Conservation (phyloP, 64 coral and sea anemone genomes). For the Platygyra sinensis region DNA sequence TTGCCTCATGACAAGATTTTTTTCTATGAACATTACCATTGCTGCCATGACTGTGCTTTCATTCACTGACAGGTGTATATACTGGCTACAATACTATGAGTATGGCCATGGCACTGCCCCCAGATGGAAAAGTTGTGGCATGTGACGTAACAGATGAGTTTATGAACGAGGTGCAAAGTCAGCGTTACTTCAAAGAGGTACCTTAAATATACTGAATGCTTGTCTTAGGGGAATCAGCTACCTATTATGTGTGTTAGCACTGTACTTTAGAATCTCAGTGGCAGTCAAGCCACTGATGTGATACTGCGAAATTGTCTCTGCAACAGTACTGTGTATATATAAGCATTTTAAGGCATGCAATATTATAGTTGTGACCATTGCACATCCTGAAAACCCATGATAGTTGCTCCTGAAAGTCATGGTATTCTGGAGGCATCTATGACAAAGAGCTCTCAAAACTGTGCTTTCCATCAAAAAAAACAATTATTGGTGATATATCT, state of each 20-base stretch:
- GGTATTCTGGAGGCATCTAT: no score
- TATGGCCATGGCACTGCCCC: slow-evolving; percentile 44
- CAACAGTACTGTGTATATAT: no score
- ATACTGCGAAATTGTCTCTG: no score
- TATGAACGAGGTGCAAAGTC: slow-evolving; percentile 20
- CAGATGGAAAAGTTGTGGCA: slow-evolving; percentile 52
- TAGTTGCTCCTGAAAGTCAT: no score
- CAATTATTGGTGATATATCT: no score
- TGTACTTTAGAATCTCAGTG: neutral
- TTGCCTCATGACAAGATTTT: neutral
- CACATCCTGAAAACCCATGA: no score
- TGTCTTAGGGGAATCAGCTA: neutral
- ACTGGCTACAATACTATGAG: slow-evolving; percentile 60
- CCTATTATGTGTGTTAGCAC: no score
- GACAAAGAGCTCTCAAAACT: no score
- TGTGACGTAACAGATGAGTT: slow-evolving; percentile 61
- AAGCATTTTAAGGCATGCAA: no score
- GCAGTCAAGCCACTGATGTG: no score
- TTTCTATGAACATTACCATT: neutral
- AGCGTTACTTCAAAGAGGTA: slow-evolving; percentile 55
- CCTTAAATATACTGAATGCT: neutral
- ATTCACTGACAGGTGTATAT: slow-evolving; percentile 43
- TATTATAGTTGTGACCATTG: no score
- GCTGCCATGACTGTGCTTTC: neutral
- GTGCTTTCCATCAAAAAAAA: no score